These are phyloP conservation scores for Coregonus suidteri DNA, from an alignment of 2,797 vertebrate species.

Conservation along the genomic window DNA sequence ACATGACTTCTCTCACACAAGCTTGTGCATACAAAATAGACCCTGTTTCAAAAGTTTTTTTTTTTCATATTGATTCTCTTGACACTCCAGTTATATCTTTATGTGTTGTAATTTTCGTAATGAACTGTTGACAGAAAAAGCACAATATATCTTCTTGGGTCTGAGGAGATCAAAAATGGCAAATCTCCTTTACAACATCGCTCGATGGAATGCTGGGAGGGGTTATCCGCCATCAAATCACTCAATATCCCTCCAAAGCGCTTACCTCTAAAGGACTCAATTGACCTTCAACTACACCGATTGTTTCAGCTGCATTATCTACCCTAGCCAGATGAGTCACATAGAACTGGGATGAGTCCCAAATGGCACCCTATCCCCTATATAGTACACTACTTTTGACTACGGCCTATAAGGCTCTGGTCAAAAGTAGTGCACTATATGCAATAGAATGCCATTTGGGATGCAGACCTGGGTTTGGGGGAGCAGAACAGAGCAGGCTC, in stretches of 20 bases:
- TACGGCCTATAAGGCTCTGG: background rate
- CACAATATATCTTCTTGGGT: background rate
- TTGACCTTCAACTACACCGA: constrained; percentile 59
- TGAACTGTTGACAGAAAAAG: background rate
- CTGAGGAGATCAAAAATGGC: background rate
- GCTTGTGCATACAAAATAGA: too few species aligned
- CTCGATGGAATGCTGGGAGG: background rate
- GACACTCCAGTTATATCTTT: too few species aligned
- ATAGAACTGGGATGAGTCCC: background rate
- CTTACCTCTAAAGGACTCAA: constrained; percentile 30
- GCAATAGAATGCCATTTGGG: background rate
- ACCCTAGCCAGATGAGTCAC: constrained; percentile 46
- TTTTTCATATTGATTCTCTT: too few species aligned
- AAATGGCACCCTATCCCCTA: background rate
- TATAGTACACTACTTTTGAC: background rate
- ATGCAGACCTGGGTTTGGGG: background rate
- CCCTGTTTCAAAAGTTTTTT: too few species aligned
- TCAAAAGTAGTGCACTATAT: background rate
- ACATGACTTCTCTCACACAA: too few species aligned
- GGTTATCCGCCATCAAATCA: constrained; percentile 20
- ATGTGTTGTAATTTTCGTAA: background rate
- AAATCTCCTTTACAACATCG: background rate
- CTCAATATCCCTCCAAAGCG: constrained; percentile 16
- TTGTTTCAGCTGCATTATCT: constrained; percentile 55
- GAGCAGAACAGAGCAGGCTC: constrained; percentile 8